A percentile compares a stretch with the other conserved stretches of the same genome.
phyloP scores from a whole-genome alignment of 2,888 invertebrate species.

The Balanococcus diminutus region DNA sequence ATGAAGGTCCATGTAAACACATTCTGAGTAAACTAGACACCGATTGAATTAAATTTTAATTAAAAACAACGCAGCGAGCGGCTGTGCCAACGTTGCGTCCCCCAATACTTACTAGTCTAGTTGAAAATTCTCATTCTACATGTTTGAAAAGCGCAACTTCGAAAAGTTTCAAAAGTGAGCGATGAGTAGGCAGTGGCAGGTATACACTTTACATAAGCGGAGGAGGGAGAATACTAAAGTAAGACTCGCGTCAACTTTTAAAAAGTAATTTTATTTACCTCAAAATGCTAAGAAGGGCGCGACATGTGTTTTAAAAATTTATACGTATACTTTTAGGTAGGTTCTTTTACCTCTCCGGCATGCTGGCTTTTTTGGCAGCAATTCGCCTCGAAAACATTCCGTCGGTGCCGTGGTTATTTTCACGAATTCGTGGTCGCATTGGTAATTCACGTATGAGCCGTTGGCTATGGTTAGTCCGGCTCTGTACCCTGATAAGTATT shows the following conservation, averaged over 20 bases:
- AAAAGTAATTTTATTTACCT: background rate
- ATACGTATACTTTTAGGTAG: no score
- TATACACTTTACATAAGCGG: no score
- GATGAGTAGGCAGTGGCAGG: background rate
- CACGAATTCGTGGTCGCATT: constrained; percentile 67
- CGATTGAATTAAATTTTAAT: constrained; percentile 19
- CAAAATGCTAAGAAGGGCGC: background rate
- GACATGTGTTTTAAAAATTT: constrained; percentile 27
- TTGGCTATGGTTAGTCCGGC: constrained; percentile 81
- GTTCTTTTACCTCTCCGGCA: constrained; percentile 62
- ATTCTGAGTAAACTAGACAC: no score
- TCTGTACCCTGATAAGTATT: constrained; percentile 78
- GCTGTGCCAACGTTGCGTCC: background rate
- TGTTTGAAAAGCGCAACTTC: background rate
- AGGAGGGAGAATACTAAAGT: background rate
- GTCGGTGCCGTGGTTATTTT: constrained; percentile 64
- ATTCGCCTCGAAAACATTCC: constrained; percentile 70
- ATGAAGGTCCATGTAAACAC: no score
- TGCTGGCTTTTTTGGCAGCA: constrained; percentile 67
- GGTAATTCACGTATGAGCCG: constrained; percentile 77
- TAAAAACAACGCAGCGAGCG: background rate
- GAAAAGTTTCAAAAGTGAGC: constrained; percentile 8
- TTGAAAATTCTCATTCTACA: constrained; percentile 2
- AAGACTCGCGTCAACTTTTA: background rate
- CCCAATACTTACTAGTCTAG: background rate